Conservation (phyloP, 2,888 invertebrate species). For the Pyrochroa serraticornis region DNA sequence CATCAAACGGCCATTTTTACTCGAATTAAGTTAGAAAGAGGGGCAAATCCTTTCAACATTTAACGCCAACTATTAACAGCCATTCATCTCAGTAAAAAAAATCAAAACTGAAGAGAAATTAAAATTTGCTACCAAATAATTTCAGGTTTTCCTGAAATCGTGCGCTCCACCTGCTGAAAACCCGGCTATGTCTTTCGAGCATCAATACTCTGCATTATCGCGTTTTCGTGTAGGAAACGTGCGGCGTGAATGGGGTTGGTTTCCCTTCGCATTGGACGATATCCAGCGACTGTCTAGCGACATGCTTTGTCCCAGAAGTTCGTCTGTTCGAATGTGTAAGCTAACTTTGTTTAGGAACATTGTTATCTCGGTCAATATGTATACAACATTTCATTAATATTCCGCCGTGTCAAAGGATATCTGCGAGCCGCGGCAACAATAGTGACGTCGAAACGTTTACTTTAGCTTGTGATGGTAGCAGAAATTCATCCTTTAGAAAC, state of each 20-base stretch:
- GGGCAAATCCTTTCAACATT: too few species aligned
- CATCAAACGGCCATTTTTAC: too few species aligned
- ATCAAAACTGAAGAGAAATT: too few species aligned
- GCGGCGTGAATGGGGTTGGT: conserved; percentile 23
- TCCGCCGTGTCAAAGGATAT: conserved; percentile 41
- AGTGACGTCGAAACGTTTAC: conserved; percentile 11
- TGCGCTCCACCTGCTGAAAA: not conserved
- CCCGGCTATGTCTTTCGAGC: conserved; percentile 17
- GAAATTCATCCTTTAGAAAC: not conserved
- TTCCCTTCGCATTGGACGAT: conserved; percentile 24
- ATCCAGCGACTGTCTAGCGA: conserved; percentile 14
- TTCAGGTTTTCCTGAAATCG: not conserved
- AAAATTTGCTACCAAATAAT: too few species aligned
- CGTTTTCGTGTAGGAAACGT: conserved; percentile 23
- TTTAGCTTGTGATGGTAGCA: not conserved
- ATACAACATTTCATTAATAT: conserved; percentile 44
- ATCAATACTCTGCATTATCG: conserved; percentile 17
- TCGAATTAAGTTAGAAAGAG: too few species aligned
- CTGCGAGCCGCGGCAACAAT: conserved; percentile 31
- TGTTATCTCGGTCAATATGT: conserved; percentile 37
- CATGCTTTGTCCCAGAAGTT: conserved; percentile 26
- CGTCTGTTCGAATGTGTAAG: conserved; percentile 10
- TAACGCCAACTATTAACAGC: too few species aligned
- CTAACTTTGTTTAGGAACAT: conserved; percentile 31
- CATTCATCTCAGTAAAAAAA: too few species aligned